Base-by-base conservation (phyloP, 92 coral and sea anemone genomes). In the Palythoa grandis region DNA sequence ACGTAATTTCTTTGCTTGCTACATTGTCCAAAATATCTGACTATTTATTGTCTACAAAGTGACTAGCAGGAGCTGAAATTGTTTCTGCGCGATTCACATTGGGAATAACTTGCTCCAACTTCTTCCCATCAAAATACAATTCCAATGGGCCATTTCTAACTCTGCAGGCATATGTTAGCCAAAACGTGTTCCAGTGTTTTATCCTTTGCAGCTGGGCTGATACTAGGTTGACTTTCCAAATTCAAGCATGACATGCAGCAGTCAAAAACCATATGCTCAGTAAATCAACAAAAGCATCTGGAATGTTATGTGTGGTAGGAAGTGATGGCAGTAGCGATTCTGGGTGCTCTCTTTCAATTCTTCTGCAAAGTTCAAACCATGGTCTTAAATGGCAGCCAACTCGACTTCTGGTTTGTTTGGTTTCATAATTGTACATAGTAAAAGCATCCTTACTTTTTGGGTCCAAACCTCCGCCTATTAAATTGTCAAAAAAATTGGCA, bases 151-250 rank as follows among this genome's bases (percentile, higher is more conserved):
- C 89, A 2, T 52, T 52, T 52, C 56, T 43, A 9, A 9, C 61
- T 56, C 61, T 16, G 15, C 2, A 2, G 56, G 61, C 61, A 56
- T 56, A 56, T 56, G 61, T 56, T 56, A 56, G 61, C 61, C 61
- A 87, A 69, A 87, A 78, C 52, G 47, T 61, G 29, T 7, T 43
- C 50, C 11, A 87, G 65, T 7, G 86, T 38, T 78, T 69, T 20
- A 17, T 88, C 88, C 73, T 83, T 88, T 85, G 40, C 78, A 22
- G 85, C 74, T 88, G 87, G 2, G 91, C 83, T 17, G 13, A 56
- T 56, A 56, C 61, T 56, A 56, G 61, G 61, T 56, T 56, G 61
- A 56, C 61, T 56, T 56, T 56, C 61, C 61, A 12, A 56, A 56
- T 12, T 56, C 61, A 56, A 56, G 19, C 61, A 56, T 56, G 61